Percentiles rank a stretch among this genome's conserved stretches.
Evolutionary conservation across 2,888 invertebrate genomes (phyloP).

Genomic region (Cataglyphis cursor): DNA sequence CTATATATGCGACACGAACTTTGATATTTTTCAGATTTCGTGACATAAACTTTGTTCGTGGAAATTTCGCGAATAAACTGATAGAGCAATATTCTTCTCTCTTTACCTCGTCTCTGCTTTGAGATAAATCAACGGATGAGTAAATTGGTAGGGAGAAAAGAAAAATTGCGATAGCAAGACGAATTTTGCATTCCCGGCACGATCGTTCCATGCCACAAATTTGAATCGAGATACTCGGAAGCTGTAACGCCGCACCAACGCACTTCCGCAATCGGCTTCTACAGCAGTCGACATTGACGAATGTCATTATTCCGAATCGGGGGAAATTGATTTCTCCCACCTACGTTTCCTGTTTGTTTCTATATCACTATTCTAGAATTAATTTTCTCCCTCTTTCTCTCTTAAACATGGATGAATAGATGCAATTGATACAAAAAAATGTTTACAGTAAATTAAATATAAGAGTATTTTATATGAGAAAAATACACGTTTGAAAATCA

Average conservation of each 20-base stretch:
- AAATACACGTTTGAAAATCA: neutral
- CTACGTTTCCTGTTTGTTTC: neutral
- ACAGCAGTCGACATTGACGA: slow-evolving; percentile 22
- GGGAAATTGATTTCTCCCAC: slow-evolving; percentile 12
- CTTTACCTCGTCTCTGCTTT: neutral
- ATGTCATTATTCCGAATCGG: slow-evolving; percentile 38
- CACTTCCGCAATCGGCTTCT: neutral
- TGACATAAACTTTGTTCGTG: neutral
- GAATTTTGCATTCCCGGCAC: neutral
- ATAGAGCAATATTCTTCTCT: neutral
- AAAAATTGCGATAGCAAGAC: neutral
- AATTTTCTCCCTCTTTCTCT: neutral
- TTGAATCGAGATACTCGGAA: neutral
- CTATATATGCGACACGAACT: neutral
- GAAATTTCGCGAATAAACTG: neutral
- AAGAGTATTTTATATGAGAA: neutral
- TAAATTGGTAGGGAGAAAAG: neutral
- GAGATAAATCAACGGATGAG: neutral
- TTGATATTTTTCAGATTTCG: neutral
- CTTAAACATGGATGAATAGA: too few species aligned
- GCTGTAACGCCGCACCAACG: neutral
- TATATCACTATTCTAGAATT: neutral
- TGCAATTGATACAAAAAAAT: neutral
- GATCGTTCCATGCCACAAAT: neutral
- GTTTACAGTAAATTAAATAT: neutral